Evolutionary conservation across 1,140 invertebrate species (phyloP), one percentile per base, ranked within the genome.

Genomic region (Aradophagus sp.): DNA sequence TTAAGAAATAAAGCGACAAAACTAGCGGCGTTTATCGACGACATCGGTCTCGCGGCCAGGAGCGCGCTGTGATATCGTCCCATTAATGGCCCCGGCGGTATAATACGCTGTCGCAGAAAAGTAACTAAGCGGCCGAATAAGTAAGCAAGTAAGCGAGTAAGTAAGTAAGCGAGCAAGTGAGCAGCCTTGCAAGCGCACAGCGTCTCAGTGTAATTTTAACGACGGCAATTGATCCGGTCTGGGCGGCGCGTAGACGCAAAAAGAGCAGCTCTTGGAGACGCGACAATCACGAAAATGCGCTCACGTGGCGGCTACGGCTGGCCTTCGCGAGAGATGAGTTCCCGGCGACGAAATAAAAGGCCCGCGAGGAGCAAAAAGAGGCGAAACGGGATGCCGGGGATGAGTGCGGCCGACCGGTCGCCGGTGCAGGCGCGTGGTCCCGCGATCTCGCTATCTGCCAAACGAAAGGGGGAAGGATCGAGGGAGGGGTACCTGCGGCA

Each of bases 341-440:
- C 34, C 44, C 13, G 26, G 44, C 42, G 62, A 55, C 61, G 26
- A 41, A 66, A 66, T 59, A 71, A 71, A 39, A 65, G 45, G 53
- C 45, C 59, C 42, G 48, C 16, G 38, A 53, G n/a, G n/a, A n/a
- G 45, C 52, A 68, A 73, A 68, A 73, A 63, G 53, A 68, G 48
- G 41, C 23, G 44, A 4, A 55, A 66, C 56, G 45, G 65, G 66
- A 73, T 53, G 52, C 53, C 58, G 63, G 65, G 50, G 62, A 63
- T 53, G 56, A 68, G 47, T 63, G 69, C 45, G 38, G 47, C 42
- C 53, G 74, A 75, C 68, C 73, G 77, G 75, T 76, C 69, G 66
- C 45, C 66, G 70, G 53, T 69, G 52, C 63, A 52, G 72, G 73
- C 73, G 73, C 62, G 75, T 77, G 73, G 75, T 73, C 55, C 62